A percentile compares a stretch with the other conserved stretches of the same genome.
Conservation (phyloP, 2,113 vertebrate species). For the Heliornis fulica region DNA sequence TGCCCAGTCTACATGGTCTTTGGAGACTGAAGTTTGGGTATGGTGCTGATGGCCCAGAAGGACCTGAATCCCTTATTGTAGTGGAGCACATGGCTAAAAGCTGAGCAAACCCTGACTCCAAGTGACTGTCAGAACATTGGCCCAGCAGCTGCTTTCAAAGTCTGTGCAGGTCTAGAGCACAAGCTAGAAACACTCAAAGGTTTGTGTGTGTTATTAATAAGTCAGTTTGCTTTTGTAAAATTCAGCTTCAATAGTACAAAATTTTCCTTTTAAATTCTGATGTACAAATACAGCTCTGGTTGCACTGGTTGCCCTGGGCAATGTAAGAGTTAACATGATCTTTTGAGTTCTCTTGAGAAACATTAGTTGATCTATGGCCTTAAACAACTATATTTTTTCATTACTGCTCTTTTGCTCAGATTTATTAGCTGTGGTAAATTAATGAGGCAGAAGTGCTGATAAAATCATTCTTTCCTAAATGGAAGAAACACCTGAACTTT, state of each 20-base stretch:
- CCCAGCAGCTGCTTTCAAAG: background rate
- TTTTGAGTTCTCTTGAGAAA: background rate
- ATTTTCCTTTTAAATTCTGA: background rate
- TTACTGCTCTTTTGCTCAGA: background rate
- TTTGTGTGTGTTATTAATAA: background rate
- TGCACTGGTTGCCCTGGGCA: background rate
- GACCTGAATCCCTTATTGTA: background rate
- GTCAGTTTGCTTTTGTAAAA: background rate
- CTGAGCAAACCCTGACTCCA: background rate
- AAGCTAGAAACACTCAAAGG: background rate
- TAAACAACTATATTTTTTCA: background rate
- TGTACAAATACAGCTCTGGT: background rate
- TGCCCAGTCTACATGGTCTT: background rate
- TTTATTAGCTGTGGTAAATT: background rate
- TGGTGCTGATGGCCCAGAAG: background rate
- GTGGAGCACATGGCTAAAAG: background rate
- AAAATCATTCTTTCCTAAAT: background rate
- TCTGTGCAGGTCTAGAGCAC: no score
- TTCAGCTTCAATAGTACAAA: no score
- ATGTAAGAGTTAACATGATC: background rate
- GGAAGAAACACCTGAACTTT: background rate
- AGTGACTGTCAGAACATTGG: background rate
- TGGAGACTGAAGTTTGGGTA: background rate
- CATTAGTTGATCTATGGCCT: background rate
- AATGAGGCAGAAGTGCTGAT: conserved; percentile 2